Conservation (phyloP, 37 sponge, comb jelly and placozoan genomes). For the Ianthella basta region DNA sequence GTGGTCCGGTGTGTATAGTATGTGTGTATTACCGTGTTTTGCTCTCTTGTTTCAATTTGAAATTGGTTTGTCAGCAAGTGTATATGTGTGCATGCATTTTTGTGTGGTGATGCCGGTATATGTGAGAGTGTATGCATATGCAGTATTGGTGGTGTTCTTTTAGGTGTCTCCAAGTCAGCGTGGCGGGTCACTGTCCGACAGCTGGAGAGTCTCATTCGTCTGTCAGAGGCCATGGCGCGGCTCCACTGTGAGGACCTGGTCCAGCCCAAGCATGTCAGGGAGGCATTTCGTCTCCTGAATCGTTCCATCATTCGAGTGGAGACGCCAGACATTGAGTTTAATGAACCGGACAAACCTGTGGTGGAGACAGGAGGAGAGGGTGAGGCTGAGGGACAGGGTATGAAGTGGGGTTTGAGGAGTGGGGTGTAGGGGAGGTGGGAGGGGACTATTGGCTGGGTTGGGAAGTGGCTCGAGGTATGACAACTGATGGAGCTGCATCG, state of each 20-base stretch:
- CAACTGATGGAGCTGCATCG: too few relatives aligned
- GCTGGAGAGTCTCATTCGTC: constrained; percentile 98
- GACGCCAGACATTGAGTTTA: constrained; percentile 96
- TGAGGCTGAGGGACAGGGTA: neutral
- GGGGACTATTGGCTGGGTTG: neutral
- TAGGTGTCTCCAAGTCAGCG: constrained; percentile 81
- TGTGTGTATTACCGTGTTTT: too few relatives aligned
- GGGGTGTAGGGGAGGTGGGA: neutral
- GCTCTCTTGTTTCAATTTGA: too few relatives aligned
- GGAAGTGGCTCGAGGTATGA: neutral
- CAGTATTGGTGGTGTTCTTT: neutral
- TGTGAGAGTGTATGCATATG: too few relatives aligned
- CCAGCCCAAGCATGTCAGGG: constrained; percentile 92
- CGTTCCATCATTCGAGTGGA: constrained; percentile 97
- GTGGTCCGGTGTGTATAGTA: too few relatives aligned
- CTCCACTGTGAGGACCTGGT: constrained; percentile 93
- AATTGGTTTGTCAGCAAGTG: too few relatives aligned
- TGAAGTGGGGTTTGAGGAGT: neutral
- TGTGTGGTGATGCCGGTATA: too few relatives aligned
- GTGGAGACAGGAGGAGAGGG: neutral
- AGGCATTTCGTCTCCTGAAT: constrained; percentile 94
- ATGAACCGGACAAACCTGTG: constrained; percentile 60
- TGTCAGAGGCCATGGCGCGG: constrained; percentile 99
- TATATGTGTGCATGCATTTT: too few relatives aligned
- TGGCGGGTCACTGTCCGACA: constrained; percentile 99